Evolutionary conservation across 2,113 vertebrate species (phyloP), one percentile per base, ranked within the genome.

Genomic region (Neopipo cinnamomea): DNA sequence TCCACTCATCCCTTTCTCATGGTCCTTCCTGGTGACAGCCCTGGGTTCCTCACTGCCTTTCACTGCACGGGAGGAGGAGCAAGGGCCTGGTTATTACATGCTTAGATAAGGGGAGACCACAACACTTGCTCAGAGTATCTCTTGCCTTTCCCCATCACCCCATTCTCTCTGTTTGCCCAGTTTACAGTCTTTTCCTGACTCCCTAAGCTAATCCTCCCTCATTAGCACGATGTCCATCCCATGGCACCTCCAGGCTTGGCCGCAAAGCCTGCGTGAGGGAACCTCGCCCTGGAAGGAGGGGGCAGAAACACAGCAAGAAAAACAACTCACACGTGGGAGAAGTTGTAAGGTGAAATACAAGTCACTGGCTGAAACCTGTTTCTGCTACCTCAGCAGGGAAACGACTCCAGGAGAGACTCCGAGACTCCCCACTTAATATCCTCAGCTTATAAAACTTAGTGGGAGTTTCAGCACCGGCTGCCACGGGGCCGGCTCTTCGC

Each of bases 341-440:
- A 94, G 67, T 42, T 84, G 85, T 88, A 89, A 70, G 87, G 87
- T 85, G 95, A 93, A 96, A 80, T 52, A 46, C 42, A 81, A 95
- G 88, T 92, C 96, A 89, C 79, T 44, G 70, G n/a, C 92, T 85
- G 53, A 93, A 86, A 94, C 88, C 91, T 78, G 53, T 83, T 91
- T 95, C 71, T 95, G 95, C 86, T 94, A 72, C 95, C 80, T 94
- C 96, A 94, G 95, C 93, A 93, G 77, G 41, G 94, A 92, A 78
- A 65, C 1, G 0, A 25, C 83, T 91, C 76, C 80, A 89, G 76
- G 44, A 91, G 72, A 84, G 88, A 77, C 80, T 90, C 65, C 49
- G 68, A 73, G 85, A 76, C 82, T 94, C 94, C 93, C 84, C 5
- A 4, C 63, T 96, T 83, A 76, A 96, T 83, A 93, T 39, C 30